Evolutionary conservation across 1,140 invertebrate species (phyloP).

Genomic region (Drosophila micromelanica): DNA sequence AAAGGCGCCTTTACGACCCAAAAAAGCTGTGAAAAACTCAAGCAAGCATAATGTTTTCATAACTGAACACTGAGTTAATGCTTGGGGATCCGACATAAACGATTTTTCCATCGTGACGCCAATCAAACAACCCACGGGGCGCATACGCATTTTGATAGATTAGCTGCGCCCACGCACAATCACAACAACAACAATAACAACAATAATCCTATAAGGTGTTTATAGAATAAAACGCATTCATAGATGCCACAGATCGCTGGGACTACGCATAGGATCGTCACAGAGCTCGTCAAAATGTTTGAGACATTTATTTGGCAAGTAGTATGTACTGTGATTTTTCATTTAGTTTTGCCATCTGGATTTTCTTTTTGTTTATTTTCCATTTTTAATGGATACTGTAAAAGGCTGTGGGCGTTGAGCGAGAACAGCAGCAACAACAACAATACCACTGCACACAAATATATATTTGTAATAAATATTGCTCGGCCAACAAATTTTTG

Average conservation of each 20-base stretch:
- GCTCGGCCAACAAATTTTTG: slow-evolving; percentile 50
- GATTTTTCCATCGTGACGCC: slow-evolving; percentile 40
- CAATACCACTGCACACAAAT: slow-evolving; percentile 47
- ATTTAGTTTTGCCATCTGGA: slow-evolving; percentile 49
- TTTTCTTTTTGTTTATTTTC: slow-evolving; percentile 52
- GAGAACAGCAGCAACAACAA: slow-evolving; percentile 16
- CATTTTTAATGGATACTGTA: slow-evolving; percentile 78
- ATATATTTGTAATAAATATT: slow-evolving; percentile 73
- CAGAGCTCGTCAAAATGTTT: slow-evolving; percentile 27
- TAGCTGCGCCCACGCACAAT: slow-evolving; percentile 28
- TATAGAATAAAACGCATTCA: slow-evolving; percentile 21
- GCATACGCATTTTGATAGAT: slow-evolving; percentile 51
- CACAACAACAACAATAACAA: too few relatives aligned
- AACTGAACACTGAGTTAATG: slow-evolving; percentile 19
- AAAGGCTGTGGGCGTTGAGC: slow-evolving; percentile 63
- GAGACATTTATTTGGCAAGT: slow-evolving; percentile 19
- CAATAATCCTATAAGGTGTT: slow-evolving; percentile 36
- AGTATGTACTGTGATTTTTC: slow-evolving; percentile 7
- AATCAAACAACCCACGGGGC: slow-evolving; percentile 31
- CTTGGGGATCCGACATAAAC: slow-evolving; percentile 8
- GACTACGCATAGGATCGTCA: slow-evolving; percentile 6
- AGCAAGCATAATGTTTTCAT: slow-evolving; percentile 14
- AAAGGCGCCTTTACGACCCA: slow-evolving; percentile 46
- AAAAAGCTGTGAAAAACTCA: slow-evolving; percentile 16
- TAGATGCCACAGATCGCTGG: slow-evolving; percentile 19